These are phyloP conservation scores for Folsomia manolachei DNA, from an alignment of 2,888 invertebrate species.

Conservation along the genomic window DNA sequence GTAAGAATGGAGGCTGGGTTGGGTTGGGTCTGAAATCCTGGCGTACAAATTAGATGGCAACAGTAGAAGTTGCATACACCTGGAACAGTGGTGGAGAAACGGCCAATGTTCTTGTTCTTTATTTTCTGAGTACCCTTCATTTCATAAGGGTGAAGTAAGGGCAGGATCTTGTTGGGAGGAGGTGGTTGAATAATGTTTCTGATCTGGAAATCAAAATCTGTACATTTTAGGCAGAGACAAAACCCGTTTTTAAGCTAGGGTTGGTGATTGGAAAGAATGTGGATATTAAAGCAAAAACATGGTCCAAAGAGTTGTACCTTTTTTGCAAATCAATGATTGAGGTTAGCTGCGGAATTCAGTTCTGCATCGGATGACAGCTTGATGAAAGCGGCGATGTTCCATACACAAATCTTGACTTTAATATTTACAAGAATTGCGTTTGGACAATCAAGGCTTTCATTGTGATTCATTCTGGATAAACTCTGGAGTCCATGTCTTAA, in stretches of 20 bases:
- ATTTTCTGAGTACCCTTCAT: not conserved
- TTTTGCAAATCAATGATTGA: not conserved
- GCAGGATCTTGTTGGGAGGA: not conserved
- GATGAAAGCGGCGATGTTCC: conserved; percentile 63
- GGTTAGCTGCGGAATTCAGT: conserved; percentile 47
- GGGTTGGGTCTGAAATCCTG: no score
- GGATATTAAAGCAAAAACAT: no score
- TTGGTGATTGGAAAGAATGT: no score
- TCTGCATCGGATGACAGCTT: not conserved
- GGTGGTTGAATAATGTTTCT: not conserved
- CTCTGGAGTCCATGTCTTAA: no score
- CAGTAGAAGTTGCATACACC: not conserved
- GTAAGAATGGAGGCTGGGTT: no score
- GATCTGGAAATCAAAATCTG: no score
- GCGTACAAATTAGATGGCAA: not conserved
- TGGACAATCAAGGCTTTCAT: conserved; percentile 65
- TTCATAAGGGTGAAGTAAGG: no score
- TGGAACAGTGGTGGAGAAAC: not conserved
- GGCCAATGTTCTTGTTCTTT: not conserved
- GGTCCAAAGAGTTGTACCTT: no score
- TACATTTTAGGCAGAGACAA: no score
- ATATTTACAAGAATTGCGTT: conserved; percentile 64
- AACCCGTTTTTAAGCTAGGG: no score
- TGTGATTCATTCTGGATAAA: not conserved
- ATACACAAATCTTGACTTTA: conserved; percentile 63